phyloP scores from a whole-genome alignment of 2,888 invertebrate species.

The Operophtera brumata region DNA sequence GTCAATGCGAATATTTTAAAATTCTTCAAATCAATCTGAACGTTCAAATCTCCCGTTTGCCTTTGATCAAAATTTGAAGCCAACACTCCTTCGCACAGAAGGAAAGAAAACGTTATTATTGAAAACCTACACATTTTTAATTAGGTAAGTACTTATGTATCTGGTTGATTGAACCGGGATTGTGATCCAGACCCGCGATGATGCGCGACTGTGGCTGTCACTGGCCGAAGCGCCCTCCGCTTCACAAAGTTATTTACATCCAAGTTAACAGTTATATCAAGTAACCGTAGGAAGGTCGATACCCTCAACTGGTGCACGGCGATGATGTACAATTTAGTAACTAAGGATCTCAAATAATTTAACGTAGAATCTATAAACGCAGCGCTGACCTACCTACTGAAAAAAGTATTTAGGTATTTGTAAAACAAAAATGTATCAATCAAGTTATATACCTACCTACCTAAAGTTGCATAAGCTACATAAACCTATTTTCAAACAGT shows the following conservation, averaged over 20 bases:
- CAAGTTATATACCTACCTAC: too few relatives aligned
- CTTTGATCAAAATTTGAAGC: constrained; percentile 82
- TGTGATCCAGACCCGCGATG: constrained; percentile 55
- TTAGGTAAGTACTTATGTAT: too few relatives aligned
- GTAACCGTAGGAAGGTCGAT: constrained; percentile 77
- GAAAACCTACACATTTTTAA: constrained; percentile 43
- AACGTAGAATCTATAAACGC: too few relatives aligned
- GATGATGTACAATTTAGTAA: constrained; percentile 40
- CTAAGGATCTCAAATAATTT: too few relatives aligned
- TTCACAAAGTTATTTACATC: constrained; percentile 72
- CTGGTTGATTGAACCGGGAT: constrained; percentile 29
- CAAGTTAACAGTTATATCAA: constrained; percentile 77
- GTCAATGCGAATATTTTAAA: constrained; percentile 86
- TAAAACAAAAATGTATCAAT: too few relatives aligned
- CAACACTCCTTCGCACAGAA: constrained; percentile 37
- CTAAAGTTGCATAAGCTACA: too few relatives aligned
- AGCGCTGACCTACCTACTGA: too few relatives aligned
- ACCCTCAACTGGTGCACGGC: constrained; percentile 68
- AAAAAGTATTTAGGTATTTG: too few relatives aligned
- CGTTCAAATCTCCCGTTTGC: constrained; percentile 89
- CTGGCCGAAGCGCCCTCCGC: constrained; percentile 52
- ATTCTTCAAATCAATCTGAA: constrained; percentile 89
- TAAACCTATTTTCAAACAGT: too few relatives aligned
- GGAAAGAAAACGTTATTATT: constrained; percentile 40
- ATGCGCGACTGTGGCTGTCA: constrained; percentile 58